Evolutionary conservation across 2,797 vertebrate genomes (phyloP).

Genomic region (Leptoclinus maculatus): DNA sequence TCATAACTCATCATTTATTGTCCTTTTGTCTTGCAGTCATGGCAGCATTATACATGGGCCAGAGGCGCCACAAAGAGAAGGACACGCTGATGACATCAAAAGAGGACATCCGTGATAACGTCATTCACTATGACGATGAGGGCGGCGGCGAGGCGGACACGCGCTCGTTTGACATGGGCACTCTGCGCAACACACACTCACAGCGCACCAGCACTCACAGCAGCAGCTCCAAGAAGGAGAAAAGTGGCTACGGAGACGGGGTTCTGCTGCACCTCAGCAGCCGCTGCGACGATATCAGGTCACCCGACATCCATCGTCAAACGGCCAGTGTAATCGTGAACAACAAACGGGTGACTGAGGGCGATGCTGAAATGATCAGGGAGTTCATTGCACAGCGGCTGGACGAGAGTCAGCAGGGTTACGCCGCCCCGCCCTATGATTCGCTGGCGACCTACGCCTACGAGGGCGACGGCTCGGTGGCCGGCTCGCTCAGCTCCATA

Average conservation of each 20-base stretch:
- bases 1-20: background rate
- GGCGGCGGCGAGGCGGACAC: conserved; percentile 97
- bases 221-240: conserved; percentile 36
- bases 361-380: conserved; percentile 84
- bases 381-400: conserved; percentile 89
- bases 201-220: conserved; percentile 23
- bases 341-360: conserved; percentile 59
- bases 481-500: conserved; percentile 92
- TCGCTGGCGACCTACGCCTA: conserved; percentile 92
- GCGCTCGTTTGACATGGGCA: conserved; percentile 93
- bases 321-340: conserved; percentile 38
- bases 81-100: conserved; percentile 95
- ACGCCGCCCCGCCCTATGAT: conserved; percentile 87
- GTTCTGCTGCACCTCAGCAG: conserved; percentile 60
- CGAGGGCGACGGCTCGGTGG: conserved; percentile 89
- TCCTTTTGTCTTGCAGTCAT: conserved; percentile 83
- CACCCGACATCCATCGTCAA: conserved; percentile 68
- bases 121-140: conserved; percentile 96
- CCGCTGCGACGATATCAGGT: conserved; percentile 21
- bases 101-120: conserved; percentile 95
- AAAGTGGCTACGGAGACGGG: conserved; percentile 56
- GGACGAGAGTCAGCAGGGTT: conserved; percentile 86
- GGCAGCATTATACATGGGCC: conserved; percentile 90
- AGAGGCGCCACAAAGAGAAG: conserved; percentile 90
- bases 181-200: conserved; percentile 85